Conservation (phyloP, 2,888 invertebrate genomes). For the Sphecodes monilicornis region DNA sequence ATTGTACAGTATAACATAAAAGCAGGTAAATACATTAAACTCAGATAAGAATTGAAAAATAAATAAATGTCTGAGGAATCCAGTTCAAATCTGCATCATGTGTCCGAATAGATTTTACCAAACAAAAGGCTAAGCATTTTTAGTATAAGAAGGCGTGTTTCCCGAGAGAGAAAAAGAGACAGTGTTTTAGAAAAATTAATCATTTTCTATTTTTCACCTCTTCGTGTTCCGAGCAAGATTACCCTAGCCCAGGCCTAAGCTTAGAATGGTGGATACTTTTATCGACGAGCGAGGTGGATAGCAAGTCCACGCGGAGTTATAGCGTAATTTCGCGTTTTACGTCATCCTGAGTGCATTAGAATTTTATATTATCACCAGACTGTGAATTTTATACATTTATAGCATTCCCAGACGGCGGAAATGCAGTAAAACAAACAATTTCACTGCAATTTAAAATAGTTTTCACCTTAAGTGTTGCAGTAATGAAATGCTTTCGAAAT, state of each 20-base stretch:
- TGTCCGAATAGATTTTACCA: no score
- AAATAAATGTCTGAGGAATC: no score
- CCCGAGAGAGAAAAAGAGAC: no score
- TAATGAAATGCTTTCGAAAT: neutral
- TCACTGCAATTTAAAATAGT: neutral
- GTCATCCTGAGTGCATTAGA: neutral
- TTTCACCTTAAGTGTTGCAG: neutral
- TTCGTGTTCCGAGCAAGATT: neutral
- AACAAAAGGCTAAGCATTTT: no score
- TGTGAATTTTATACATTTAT: slow-evolving; percentile 9
- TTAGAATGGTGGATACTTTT: neutral
- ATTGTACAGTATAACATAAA: no score
- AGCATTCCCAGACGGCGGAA: neutral
- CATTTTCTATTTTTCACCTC: neutral
- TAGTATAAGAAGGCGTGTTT: no score
- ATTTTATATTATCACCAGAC: slow-evolving; percentile 3
- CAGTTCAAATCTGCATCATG: no score
- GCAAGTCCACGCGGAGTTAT: neutral
- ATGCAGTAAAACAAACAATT: neutral
- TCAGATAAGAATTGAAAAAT: no score
- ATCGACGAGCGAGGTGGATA: neutral
- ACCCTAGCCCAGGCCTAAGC: neutral
- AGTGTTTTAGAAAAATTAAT: neutral
- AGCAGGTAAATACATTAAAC: no score
- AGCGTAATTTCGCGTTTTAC: neutral